Evolutionary conservation across 2,797 vertebrate species (phyloP).

Genomic region (Acipenser ruthenus): DNA sequence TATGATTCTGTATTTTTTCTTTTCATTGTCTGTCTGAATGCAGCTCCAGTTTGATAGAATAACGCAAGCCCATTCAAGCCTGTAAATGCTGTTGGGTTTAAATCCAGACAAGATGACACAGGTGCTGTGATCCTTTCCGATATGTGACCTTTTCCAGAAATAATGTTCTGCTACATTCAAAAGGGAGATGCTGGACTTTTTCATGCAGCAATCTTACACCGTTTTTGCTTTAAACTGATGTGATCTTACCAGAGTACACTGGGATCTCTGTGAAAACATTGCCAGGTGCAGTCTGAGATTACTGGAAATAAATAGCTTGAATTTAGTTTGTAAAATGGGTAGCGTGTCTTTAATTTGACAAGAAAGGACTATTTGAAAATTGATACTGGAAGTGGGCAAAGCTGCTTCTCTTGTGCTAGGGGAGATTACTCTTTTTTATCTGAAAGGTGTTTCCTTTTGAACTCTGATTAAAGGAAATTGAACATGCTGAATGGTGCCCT

Average conservation of each 20-base stretch:
- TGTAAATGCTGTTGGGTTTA: slow-evolving; percentile 25
- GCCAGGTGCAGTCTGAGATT: slow-evolving; percentile 45
- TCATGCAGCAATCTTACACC: neutral
- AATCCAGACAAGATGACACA: slow-evolving; percentile 23
- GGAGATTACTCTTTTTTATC: slow-evolving; percentile 38
- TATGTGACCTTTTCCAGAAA: slow-evolving; percentile 22
- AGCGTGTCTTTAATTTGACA: neutral
- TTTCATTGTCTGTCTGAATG: neutral
- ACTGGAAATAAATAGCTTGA: slow-evolving; percentile 23
- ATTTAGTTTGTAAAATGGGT: slow-evolving; percentile 32
- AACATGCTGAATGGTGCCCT: slow-evolving; percentile 44
- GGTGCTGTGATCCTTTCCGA: slow-evolving; percentile 16
- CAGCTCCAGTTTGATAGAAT: too few relatives aligned
- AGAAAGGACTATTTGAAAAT: slow-evolving; percentile 3
- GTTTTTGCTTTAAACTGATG: slow-evolving; percentile 49
- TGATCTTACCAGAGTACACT: slow-evolving; percentile 37
- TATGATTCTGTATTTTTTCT: too few relatives aligned
- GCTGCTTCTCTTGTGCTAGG: slow-evolving; percentile 27
- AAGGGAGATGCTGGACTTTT: slow-evolving; percentile 42
- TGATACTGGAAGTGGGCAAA: slow-evolving; percentile 40
- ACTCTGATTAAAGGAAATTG: slow-evolving; percentile 55
- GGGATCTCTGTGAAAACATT: slow-evolving; percentile 50
- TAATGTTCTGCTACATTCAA: slow-evolving; percentile 25
- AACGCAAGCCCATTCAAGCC: slow-evolving; percentile 1
- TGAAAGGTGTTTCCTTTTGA: slow-evolving; percentile 66